Evolutionary conservation across 1,140 invertebrate genomes (phyloP), one percentile per base, ranked within the genome.

Genomic region (Saccostrea glomerata): DNA sequence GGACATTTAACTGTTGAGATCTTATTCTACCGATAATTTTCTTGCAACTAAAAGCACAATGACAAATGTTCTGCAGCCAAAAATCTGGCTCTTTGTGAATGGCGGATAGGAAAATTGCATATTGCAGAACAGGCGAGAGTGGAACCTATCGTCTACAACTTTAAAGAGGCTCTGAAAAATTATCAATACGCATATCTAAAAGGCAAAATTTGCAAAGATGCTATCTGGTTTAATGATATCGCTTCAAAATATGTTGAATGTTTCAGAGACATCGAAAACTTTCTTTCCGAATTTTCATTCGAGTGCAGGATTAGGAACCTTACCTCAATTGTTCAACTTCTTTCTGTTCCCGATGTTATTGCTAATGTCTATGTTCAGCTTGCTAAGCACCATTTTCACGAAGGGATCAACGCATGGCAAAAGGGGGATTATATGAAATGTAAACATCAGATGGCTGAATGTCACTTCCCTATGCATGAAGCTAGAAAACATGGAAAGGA

Each of bases 401-500:
- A 54, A 25, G 89, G 84, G 25, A 55, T 90, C 13, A 90, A 83
- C 20, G 84, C 86, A 30, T 30, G 85, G 23, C 86, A 66, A 36
- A 47, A 36, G 11, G 87, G 84, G 54, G 86, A 92, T 54, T 92
- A 87, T 30, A 83, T 83, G 30, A 66, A 63, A 36, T 82, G 87
- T 56, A 66, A 90, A 47, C 20, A 54, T 30, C 87, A 87, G 7
- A 86, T 92, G 56, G 60, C 82, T 0, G 89, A 92, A 5, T 92
- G 91, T 66, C 70, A 88, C 55, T 90, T 85, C 30, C 91, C 91
- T 23, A 47, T 92, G 3, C 73, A 88, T 17, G 91, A 92, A 47
- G 91, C 86, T 4, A 20, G 58, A 25, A 82, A 85, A 70, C 30
- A 84, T 84, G 90, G 83, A 1, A 17, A 20, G 2, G 20, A n/a